phyloP scores from a whole-genome alignment of 2,888 invertebrate species.

The Alloplasta piceator region DNA sequence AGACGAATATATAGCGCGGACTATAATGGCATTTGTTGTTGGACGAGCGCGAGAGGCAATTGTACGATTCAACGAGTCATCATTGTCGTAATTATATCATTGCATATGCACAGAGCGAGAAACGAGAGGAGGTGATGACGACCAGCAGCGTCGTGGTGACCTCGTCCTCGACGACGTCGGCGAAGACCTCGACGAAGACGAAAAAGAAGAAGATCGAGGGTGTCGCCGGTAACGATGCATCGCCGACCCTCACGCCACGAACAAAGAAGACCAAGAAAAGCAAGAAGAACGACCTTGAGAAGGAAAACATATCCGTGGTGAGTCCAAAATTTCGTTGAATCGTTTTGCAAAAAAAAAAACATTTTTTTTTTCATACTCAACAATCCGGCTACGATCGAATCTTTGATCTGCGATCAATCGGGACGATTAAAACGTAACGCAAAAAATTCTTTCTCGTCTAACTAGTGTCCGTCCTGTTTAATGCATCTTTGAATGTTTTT shows the following conservation, averaged over 20 bases:
- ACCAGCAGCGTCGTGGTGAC: constrained; percentile 75
- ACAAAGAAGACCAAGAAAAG: constrained; percentile 87
- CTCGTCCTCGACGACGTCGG: constrained; percentile 71
- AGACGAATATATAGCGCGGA: neutral
- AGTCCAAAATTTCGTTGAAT: constrained; percentile 78
- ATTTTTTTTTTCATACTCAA: constrained; percentile 2
- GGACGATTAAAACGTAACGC: neutral
- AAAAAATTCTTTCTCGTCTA: constrained; percentile 7
- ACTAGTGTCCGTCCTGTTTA: constrained; percentile 18
- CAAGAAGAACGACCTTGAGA: constrained; percentile 86
- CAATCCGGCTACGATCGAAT: neutral
- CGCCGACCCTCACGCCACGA: constrained; percentile 80
- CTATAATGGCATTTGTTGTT: neutral
- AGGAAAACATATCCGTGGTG: constrained; percentile 89
- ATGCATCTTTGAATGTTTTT: constrained; percentile 5
- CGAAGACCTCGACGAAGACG: constrained; percentile 78
- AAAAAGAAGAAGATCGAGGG: constrained; percentile 82
- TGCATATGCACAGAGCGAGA: constrained; percentile 76
- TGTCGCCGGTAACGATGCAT: constrained; percentile 80
- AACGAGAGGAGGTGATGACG: constrained; percentile 80
- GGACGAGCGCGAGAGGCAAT: constrained; percentile 7
- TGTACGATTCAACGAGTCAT: constrained; percentile 42
- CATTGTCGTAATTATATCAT: constrained; percentile 35
- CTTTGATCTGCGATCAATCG: constrained; percentile 3
- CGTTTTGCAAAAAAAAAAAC: constrained; percentile 9